These are phyloP conservation scores for Mus spretus DNA, from an alignment of 2,797 vertebrate genomes.

Conservation along the genomic window DNA sequence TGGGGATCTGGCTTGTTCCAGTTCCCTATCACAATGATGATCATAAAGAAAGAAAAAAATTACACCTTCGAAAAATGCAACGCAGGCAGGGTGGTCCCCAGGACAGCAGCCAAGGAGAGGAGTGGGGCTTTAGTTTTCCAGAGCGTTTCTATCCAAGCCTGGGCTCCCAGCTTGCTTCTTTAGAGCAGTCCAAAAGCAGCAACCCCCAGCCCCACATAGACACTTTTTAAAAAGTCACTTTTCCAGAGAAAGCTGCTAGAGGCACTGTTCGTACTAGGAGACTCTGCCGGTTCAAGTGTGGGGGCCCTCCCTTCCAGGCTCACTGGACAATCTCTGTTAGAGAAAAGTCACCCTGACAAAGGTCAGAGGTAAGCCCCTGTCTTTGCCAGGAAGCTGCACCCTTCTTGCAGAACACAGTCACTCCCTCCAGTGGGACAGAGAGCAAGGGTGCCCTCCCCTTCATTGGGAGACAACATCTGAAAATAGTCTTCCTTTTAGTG, in stretches of 20 bases:
- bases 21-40: neutral
- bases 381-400: neutral
- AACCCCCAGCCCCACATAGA: neutral
- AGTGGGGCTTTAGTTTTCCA: fast-evolving
- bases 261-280: neutral
- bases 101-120: neutral
- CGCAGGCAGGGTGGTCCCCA: neutral
- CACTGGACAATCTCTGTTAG: neutral
- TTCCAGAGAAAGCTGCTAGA: neutral
- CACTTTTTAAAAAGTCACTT: neutral
- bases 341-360: constrained; percentile 36
- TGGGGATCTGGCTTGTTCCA: neutral
- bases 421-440: neutral
- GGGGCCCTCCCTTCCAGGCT: neutral
- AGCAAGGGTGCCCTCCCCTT: neutral
- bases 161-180: neutral
- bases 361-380: neutral
- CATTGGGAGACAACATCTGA: neutral
- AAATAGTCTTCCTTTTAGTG: constrained; percentile 58
- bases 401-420: neutral
- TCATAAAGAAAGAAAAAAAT: neutral
- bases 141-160: neutral
- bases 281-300: neutral
- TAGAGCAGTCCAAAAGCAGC: neutral
- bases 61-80: neutral